Percentiles rank a stretch among this genome's conserved stretches.
Evolutionary conservation across 2,797 vertebrate genomes (phyloP).

Genomic region (Glyptemys insculpta): DNA sequence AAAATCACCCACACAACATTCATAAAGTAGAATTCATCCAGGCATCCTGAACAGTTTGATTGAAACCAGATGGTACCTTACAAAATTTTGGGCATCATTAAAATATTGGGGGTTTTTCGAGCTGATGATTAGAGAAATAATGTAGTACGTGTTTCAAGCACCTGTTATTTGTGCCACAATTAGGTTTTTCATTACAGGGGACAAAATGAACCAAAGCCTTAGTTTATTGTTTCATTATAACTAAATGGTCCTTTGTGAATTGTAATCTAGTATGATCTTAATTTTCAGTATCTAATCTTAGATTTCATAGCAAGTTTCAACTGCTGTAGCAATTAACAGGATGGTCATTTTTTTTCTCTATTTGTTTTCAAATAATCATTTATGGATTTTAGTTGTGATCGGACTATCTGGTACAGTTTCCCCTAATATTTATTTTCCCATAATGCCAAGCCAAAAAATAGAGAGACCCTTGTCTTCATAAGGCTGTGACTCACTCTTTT

Average conservation of each 20-base stretch:
- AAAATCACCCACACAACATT: neutral
- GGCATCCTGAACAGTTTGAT: conserved; percentile 2
- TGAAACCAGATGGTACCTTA: conserved; percentile 27
- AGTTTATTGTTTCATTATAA: conserved; percentile 14
- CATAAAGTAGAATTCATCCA: neutral
- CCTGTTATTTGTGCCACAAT: conserved; percentile 20
- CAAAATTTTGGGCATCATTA: neutral
- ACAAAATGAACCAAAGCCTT: conserved; percentile 30
- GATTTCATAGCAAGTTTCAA: conserved; percentile 5
- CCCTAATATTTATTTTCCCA: neutral
- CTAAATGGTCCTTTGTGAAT: conserved; percentile 27
- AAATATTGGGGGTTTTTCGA: conserved; percentile 8
- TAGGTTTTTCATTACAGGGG: conserved; percentile 45
- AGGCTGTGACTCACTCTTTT: neutral
- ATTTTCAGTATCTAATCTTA: neutral
- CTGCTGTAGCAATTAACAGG: neutral
- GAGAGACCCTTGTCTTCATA: neutral
- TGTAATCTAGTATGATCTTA: neutral
- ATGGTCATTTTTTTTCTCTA: neutral
- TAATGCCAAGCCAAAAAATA: neutral
- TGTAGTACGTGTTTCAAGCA: conserved; percentile 23
- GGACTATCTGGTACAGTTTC: neutral
- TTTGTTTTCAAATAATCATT: neutral
- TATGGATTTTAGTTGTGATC: neutral
- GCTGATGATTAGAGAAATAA: neutral